phyloP scores from a whole-genome alignment of 2,113 vertebrate genomes.

The Salvelinus alpinus region DNA sequence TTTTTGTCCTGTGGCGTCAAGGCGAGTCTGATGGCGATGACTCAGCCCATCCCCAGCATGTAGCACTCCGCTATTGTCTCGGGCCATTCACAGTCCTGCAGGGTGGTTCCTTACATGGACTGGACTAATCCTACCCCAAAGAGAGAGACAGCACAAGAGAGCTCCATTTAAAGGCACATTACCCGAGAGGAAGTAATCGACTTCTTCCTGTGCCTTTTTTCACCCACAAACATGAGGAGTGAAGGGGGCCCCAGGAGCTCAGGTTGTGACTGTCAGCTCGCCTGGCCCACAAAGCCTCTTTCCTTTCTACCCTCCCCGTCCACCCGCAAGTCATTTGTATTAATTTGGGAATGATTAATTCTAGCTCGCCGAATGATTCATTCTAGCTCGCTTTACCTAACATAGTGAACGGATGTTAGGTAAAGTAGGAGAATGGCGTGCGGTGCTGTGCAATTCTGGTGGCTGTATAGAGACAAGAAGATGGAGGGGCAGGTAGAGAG shows the following conservation, averaged over 20 bases:
- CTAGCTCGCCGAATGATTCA: constrained; percentile 8
- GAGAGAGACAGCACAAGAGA: neutral
- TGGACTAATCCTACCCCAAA: neutral
- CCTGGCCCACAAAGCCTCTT: neutral
- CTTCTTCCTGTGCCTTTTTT: neutral
- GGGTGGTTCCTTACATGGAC: constrained; percentile 11
- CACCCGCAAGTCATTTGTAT: constrained; percentile 23
- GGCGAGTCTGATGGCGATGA: neutral
- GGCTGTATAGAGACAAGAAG: neutral
- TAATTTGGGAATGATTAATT: constrained; percentile 17
- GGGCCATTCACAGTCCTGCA: constrained; percentile 21
- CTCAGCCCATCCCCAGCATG: neutral
- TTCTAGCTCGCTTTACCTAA: neutral
- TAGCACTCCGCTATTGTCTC: constrained; percentile 9
- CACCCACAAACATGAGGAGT: neutral
- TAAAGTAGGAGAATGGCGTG: neutral
- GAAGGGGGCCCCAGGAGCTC: neutral
- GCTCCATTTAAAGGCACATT: neutral
- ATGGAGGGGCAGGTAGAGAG: neutral
- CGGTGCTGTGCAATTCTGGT: neutral
- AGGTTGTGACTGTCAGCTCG: neutral
- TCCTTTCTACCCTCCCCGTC: neutral
- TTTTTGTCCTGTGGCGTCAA: too few species aligned
- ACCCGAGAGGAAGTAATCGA: neutral
- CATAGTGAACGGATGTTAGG: neutral